These are phyloP conservation scores for Phalera bucephala DNA, from an alignment of 2,888 invertebrate species.

Conservation along the genomic window DNA sequence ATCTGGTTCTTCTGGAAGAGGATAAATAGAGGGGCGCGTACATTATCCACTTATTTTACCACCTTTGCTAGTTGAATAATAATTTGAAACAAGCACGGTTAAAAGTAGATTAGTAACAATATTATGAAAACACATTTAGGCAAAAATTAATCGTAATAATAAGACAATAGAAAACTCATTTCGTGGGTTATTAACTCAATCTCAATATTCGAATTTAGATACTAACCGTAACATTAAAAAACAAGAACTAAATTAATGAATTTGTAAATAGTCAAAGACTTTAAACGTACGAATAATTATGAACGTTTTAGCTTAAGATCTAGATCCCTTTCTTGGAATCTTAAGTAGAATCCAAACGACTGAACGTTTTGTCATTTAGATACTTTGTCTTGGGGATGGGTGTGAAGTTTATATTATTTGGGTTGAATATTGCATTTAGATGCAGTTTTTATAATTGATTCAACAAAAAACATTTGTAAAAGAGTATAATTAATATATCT, in stretches of 20 bases:
- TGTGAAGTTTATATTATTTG: constrained; percentile 1
- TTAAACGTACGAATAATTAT: constrained; percentile 11
- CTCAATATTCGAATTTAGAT: constrained; percentile 7
- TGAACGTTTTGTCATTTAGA: constrained; percentile 40
- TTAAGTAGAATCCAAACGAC: constrained; percentile 51
- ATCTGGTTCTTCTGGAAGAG: constrained; percentile 92
- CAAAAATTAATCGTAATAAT: no score
- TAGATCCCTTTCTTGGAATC: constrained; percentile 36
- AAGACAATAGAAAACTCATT: no score
- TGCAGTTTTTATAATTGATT: no score
- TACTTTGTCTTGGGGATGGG: background rate
- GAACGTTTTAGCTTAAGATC: constrained; percentile 15
- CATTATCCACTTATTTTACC: constrained; percentile 68
- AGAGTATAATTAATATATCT: no score
- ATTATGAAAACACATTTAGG: no score
- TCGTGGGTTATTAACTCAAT: background rate
- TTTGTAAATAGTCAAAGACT: constrained; percentile 19
- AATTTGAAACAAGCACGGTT: constrained; percentile 57
- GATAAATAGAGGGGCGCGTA: constrained; percentile 76
- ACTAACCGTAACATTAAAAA: constrained; percentile 5
- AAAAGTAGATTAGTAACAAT: no score
- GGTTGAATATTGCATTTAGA: no score
- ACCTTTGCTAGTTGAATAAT: constrained; percentile 46
- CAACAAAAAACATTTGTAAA: no score
- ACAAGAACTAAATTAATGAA: constrained; percentile 3